phyloP scores from a whole-genome alignment of 2,888 invertebrate species.

The Drosophila maculinotata region DNA sequence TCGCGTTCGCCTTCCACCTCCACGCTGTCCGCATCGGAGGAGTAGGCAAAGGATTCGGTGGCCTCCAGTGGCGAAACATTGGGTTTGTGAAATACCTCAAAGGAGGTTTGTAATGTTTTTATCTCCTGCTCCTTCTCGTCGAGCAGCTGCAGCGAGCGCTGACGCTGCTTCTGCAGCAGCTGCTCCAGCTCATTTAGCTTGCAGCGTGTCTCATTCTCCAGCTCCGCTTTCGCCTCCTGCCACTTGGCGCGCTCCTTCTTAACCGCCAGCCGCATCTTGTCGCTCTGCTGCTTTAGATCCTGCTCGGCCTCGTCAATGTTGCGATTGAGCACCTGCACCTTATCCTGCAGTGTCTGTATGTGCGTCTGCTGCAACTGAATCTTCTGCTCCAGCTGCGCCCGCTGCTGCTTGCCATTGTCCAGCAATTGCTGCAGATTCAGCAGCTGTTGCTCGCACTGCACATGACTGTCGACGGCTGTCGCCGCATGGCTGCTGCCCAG shows the following conservation, averaged over 20 bases:
- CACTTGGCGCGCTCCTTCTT: slow-evolving; percentile 82
- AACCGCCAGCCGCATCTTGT: slow-evolving; percentile 86
- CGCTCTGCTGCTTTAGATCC: slow-evolving; percentile 87
- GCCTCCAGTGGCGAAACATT: slow-evolving; percentile 18
- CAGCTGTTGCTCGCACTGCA: slow-evolving; percentile 88
- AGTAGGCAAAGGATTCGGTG: slow-evolving; percentile 49
- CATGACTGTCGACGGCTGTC: slow-evolving; percentile 83
- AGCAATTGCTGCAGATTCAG: slow-evolving; percentile 88
- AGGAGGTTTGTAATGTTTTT: slow-evolving; percentile 87
- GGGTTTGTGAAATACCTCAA: slow-evolving; percentile 85
- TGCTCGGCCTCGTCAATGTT: slow-evolving; percentile 88
- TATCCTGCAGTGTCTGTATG: slow-evolving; percentile 89
- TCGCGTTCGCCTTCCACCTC: slow-evolving; percentile 56
- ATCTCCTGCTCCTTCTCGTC: slow-evolving; percentile 93
- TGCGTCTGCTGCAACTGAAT: slow-evolving; percentile 86
- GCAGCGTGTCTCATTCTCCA: slow-evolving; percentile 86
- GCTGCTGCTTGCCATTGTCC: slow-evolving; percentile 86
- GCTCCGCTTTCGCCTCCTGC: slow-evolving; percentile 77
- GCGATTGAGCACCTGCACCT: slow-evolving; percentile 87
- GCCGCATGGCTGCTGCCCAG: slow-evolving; percentile 82
- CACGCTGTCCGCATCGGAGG: slow-evolving; percentile 75
- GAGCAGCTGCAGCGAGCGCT: slow-evolving; percentile 90
- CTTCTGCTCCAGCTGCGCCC: slow-evolving; percentile 70
- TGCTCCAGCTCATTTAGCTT: slow-evolving; percentile 88
- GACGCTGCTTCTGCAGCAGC: slow-evolving; percentile 91